Evolutionary conservation across 1,140 invertebrate genomes (phyloP).

Genomic region (Phymastichus coffea): DNA sequence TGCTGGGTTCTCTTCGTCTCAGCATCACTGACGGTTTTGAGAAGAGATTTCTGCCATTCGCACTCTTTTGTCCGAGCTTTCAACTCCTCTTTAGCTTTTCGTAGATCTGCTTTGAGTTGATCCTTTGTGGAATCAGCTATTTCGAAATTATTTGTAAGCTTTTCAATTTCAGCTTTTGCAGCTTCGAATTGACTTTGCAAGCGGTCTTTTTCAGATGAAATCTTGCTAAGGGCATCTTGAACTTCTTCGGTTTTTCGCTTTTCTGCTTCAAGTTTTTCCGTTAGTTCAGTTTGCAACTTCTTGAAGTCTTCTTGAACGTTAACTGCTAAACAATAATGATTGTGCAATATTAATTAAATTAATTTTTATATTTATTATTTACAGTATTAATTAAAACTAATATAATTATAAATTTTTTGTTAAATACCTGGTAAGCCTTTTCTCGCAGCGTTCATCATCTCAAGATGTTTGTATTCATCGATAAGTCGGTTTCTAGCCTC

Average conservation of each 20-base stretch:
- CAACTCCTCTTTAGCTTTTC: constrained; percentile 58
- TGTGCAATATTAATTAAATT: no score
- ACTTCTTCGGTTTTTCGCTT: constrained; percentile 55
- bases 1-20: constrained; percentile 46
- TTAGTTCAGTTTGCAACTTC: constrained; percentile 34
- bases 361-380: no score
- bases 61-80: constrained; percentile 58
- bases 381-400: background rate
- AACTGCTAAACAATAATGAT: background rate
- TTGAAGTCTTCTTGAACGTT: background rate
- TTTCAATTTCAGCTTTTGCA: constrained; percentile 63
- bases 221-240: constrained; percentile 51
- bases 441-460: constrained; percentile 5
- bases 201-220: constrained; percentile 54
- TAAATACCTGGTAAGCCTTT: background rate
- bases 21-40: constrained; percentile 43
- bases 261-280: constrained; percentile 52
- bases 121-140: constrained; percentile 58
- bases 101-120: constrained; percentile 57
- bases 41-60: constrained; percentile 55
- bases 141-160: constrained; percentile 62
- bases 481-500: constrained; percentile 16
- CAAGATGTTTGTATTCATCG: constrained; percentile 14
- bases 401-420: background rate
- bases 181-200: constrained; percentile 61